A percentile compares a stretch with the other conserved stretches of the same genome.
phyloP scores from a whole-genome alignment of 1,140 invertebrate genomes.

The Pachypeltis micranthus region DNA sequence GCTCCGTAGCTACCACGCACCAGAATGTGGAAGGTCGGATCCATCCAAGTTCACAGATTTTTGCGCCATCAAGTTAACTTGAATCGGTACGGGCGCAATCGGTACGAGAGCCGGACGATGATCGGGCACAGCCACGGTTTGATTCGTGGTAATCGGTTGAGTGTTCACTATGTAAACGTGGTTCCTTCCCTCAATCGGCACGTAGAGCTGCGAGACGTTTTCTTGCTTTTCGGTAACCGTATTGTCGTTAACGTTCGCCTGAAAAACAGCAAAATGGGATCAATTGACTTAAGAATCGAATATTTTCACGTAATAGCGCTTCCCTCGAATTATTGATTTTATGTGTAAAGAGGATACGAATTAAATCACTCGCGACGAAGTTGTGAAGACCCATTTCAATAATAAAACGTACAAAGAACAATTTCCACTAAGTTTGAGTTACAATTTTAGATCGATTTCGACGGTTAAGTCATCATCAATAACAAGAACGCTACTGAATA shows the following conservation, averaged over 20 bases:
- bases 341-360: too few relatives aligned
- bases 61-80: slow-evolving; percentile 20
- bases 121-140: neutral
- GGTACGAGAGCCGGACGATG: neutral
- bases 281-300: too few relatives aligned
- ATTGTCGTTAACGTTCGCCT: neutral
- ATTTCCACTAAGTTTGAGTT: too few relatives aligned
- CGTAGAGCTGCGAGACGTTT: neutral
- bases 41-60: slow-evolving; percentile 23
- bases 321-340: too few relatives aligned
- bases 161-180: neutral
- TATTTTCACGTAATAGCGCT: too few relatives aligned
- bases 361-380: too few relatives aligned
- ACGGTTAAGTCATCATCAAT: too few relatives aligned
- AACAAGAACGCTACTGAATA: too few relatives aligned
- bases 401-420: too few relatives aligned
- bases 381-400: too few relatives aligned
- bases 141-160: neutral
- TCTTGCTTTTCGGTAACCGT: neutral
- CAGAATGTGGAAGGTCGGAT: slow-evolving; percentile 24
- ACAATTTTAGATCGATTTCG: too few relatives aligned
- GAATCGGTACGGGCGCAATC: neutral
- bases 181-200: neutral
- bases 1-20: slow-evolving; percentile 13
- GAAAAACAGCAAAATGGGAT: too few relatives aligned